Percentiles rank a stretch among this genome's conserved stretches.
phyloP scores from a whole-genome alignment of 1,140 invertebrate species.

The Bombus soroeensis region DNA sequence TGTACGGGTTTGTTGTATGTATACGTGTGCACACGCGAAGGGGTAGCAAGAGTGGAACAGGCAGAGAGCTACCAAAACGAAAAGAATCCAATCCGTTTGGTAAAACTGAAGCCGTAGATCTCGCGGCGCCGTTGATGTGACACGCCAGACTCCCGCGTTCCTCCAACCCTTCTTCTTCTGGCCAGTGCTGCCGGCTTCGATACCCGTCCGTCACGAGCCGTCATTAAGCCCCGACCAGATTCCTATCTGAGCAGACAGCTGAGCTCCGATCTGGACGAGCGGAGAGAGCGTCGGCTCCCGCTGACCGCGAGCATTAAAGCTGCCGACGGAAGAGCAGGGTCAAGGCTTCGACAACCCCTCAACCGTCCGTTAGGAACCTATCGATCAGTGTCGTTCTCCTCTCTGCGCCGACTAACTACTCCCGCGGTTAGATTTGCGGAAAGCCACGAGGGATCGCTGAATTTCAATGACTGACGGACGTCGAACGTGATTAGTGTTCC shows the following conservation, averaged over 20 bases:
- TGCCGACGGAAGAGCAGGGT: slow-evolving; percentile 71
- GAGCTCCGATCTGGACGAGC: slow-evolving; percentile 64
- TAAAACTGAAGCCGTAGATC: slow-evolving; percentile 74
- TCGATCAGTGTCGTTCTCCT: slow-evolving; percentile 71
- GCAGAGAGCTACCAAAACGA: slow-evolving; percentile 60
- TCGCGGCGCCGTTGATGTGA: slow-evolving; percentile 79
- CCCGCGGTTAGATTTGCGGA: slow-evolving; percentile 56
- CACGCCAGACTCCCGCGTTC: slow-evolving; percentile 64
- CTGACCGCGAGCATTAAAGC: slow-evolving; percentile 67
- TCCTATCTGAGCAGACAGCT: slow-evolving; percentile 75
- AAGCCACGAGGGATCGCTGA: slow-evolving; percentile 45
- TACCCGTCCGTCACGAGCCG: slow-evolving; percentile 77
- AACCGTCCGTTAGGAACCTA: slow-evolving; percentile 69
- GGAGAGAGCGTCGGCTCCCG: slow-evolving; percentile 61
- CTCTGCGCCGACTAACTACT: slow-evolving; percentile 44
- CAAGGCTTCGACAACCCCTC: slow-evolving; percentile 75
- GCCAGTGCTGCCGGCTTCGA: slow-evolving; percentile 66
- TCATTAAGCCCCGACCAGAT: slow-evolving; percentile 77
- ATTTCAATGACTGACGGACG: slow-evolving; percentile 49
- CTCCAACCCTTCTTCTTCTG: slow-evolving; percentile 58
- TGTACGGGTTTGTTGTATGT: background rate
- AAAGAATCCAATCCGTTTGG: slow-evolving; percentile 69
- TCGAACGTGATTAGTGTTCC: slow-evolving; percentile 48
- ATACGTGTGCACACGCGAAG: background rate
- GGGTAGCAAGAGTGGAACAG: background rate